Evolutionary conservation across 30 jellyfish, hydroid and myxozoan species (phyloP).

Genomic region (Catostylus mosaicus): DNA sequence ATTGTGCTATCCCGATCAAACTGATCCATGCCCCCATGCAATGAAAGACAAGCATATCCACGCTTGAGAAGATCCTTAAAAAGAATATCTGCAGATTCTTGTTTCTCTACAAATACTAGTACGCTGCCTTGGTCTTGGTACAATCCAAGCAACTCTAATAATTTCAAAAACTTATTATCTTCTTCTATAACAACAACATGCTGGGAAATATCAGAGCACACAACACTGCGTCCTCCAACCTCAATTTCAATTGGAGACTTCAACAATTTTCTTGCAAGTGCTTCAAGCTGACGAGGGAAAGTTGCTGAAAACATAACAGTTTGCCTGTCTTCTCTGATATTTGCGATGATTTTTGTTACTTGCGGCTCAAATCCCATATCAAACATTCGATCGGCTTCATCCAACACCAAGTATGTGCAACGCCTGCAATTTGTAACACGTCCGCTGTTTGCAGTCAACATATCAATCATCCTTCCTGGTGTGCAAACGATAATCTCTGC

Average conservation of each 20-base stretch:
- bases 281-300: slow-evolving; percentile 97
- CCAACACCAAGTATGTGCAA: slow-evolving; percentile 94
- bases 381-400: slow-evolving; percentile 99
- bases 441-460: slow-evolving; percentile 98
- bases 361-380: slow-evolving; percentile 99
- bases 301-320: slow-evolving; percentile 99
- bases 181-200: slow-evolving; percentile 91
- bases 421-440: slow-evolving; percentile 97
- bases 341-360: slow-evolving; percentile 90
- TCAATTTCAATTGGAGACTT: slow-evolving; percentile 92
- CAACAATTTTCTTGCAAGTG: slow-evolving; percentile 92
- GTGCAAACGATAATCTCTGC: slow-evolving; percentile 98
- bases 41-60: slow-evolving; percentile 97
- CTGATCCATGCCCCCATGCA: slow-evolving; percentile 99
- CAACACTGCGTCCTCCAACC: slow-evolving; percentile 99
- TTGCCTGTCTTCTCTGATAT: slow-evolving; percentile 96
- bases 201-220: slow-evolving; percentile 95
- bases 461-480: slow-evolving; percentile 99
- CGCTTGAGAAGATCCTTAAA: slow-evolving; percentile 92
- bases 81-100: slow-evolving; percentile 94
- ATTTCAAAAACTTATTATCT: slow-evolving; percentile 92
- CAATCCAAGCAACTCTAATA: slow-evolving; percentile 92
- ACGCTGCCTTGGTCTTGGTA: slow-evolving; percentile 93
- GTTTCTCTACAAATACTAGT: slow-evolving; percentile 95
- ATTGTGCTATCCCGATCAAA: slow-evolving; percentile 98